Evolutionary conservation across 2,113 vertebrate species (phyloP), one percentile per base, ranked within the genome.

Genomic region (Anguilla rostrata): DNA sequence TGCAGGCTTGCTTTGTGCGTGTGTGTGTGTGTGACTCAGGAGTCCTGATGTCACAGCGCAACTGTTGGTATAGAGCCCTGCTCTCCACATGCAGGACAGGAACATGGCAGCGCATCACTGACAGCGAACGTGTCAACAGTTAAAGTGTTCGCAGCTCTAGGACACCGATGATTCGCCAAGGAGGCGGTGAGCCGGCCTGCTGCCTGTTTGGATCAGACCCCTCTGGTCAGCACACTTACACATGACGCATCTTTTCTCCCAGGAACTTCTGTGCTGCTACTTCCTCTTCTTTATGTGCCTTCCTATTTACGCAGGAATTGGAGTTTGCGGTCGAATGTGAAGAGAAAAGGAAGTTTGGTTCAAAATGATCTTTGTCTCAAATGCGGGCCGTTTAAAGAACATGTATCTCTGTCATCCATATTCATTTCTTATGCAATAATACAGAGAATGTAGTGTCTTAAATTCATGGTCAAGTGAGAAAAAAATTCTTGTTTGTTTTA

Each of bases 281-380:
- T 40, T 46, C 39, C 41, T 46, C 57, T 40, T 79, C 7, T 29
- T 86, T 39, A 57, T 43, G 78, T 86, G 79, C 57, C 80, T 86
- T 81, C 14, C 12, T 20, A 75, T 46, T 53, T 57, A 56, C 22
- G 16, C 53, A 12, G 39, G 18, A 6, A 8, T 81, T 57, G 78
- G 26, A 41, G 26, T 57, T 22, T 78, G 66, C 6, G 5, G 15
- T 41, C 18, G 16, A 53, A 26, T 78, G 11, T 34, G 26, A 16
- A 29, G 29, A 39, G 4, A 43, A 40, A 80, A 41, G 20, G 16
- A 22, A 8, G 80, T 22, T 46, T 9, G 1, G 8, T 66, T 18
- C 60, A 66, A 20, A 60, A 15, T 81, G 14, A 43, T 43, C 40
- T 29, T 34, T 75, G 29, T 2, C 26, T 34, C 26, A 29, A 75